Percentiles rank a stretch among this genome's conserved stretches.
phyloP scores from a whole-genome alignment of 2,113 vertebrate species.

The Corapipo altera region DNA sequence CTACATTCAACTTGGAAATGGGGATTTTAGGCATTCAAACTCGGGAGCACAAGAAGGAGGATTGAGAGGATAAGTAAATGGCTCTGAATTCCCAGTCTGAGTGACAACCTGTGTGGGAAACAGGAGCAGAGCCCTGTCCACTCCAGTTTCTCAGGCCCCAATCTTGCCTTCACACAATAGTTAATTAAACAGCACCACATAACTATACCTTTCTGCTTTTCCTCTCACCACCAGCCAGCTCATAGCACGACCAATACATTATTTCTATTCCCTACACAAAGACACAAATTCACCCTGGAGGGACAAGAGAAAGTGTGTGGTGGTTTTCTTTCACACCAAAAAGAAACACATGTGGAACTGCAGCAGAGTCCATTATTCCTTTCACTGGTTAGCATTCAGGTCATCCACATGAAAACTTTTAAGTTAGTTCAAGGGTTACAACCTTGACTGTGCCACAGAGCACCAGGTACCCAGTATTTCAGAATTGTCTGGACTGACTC shows the following conservation, averaged over 20 bases:
- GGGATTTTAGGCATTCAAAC: not conserved
- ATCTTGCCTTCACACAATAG: not conserved
- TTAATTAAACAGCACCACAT: not conserved
- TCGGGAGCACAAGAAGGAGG: not conserved
- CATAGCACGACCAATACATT: fast-evolving
- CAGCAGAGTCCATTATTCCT: not conserved
- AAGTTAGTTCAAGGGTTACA: not conserved
- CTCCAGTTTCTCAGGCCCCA: not conserved
- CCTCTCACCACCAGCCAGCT: not conserved
- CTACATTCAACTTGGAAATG: not conserved
- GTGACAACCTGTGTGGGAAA: not conserved
- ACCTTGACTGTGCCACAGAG: not conserved
- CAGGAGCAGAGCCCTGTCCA: not conserved
- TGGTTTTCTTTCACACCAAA: not conserved
- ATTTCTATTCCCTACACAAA: not conserved
- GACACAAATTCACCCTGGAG: not conserved
- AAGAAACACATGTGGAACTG: not conserved
- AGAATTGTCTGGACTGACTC: not conserved
- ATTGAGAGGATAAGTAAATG: not conserved
- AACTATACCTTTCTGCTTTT: not conserved
- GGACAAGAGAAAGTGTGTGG: not conserved
- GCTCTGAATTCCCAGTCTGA: not conserved
- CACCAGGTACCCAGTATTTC: not conserved
- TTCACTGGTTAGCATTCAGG: not conserved
- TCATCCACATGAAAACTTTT: not conserved